Conservation (phyloP, 2,113 vertebrate genomes). For the Equus quagga region DNA sequence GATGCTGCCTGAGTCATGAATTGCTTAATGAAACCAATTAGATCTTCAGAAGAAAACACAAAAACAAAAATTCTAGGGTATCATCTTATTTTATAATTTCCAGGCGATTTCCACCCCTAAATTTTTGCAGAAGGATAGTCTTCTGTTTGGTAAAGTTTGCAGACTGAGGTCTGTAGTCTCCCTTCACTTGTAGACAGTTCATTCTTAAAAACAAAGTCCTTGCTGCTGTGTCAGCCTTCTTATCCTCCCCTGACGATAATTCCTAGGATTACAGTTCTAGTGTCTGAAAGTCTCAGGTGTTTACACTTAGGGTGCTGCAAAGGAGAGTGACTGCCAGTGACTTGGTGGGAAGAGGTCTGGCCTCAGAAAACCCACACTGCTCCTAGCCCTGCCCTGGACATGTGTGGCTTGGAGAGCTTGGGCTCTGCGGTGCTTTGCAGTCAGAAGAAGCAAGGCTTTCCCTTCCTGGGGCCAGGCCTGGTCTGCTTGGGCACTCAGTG, state of each 20-base stretch:
- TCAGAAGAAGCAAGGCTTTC: background rate
- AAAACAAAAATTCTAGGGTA: background rate
- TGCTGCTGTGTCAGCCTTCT: background rate
- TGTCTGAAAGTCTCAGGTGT: background rate
- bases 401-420: background rate
- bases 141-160: background rate
- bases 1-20: background rate
- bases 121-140: background rate
- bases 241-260: background rate
- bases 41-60: background rate
- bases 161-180: background rate
- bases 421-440: background rate
- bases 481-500: background rate
- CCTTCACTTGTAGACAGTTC: background rate
- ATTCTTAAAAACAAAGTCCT: background rate
- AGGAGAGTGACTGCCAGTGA: too few species aligned
- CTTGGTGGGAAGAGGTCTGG: background rate
- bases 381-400: too few species aligned
- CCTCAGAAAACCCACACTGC: background rate
- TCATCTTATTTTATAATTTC: background rate
- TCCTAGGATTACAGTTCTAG: too few species aligned
- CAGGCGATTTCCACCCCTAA: background rate
- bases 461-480: background rate
- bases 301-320: background rate
- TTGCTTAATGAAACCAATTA: background rate